These are phyloP conservation scores for Pachycephala philippinensis DNA, from an alignment of 2,113 vertebrate genomes.

Conservation along the genomic window DNA sequence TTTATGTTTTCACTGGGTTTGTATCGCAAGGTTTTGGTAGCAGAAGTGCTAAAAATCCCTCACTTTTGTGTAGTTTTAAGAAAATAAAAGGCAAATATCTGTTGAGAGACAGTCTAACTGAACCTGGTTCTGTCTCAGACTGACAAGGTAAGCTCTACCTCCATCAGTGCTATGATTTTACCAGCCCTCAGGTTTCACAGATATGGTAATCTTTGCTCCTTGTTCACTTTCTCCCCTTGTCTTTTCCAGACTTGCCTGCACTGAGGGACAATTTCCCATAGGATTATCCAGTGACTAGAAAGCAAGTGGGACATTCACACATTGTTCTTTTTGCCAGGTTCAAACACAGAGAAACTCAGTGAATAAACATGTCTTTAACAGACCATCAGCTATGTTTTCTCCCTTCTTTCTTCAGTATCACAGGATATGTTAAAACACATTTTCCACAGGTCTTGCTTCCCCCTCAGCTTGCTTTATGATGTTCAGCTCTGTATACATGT, in stretches of 20 bases:
- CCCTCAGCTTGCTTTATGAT: neutral
- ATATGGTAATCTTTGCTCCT: neutral
- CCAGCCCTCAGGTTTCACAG: accelerated
- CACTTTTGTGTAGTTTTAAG: neutral
- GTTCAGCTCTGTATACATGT: neutral
- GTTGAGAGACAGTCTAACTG: neutral
- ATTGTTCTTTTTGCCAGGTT: neutral
- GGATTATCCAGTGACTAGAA: neutral
- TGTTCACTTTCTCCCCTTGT: neutral
- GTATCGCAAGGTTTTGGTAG: neutral
- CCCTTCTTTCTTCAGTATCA: neutral
- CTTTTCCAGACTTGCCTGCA: neutral
- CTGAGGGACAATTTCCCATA: neutral
- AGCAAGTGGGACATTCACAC: neutral
- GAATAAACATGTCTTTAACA: neutral
- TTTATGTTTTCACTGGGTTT: neutral
- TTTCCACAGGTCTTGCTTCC: neutral
- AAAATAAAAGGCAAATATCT: neutral
- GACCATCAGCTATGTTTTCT: neutral
- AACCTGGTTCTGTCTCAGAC: neutral
- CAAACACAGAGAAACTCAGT: neutral
- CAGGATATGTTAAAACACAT: neutral
- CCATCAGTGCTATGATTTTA: neutral
- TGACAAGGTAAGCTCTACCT: neutral
- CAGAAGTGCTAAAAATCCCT: neutral